Evolutionary conservation across 2,797 vertebrate genomes (phyloP), one percentile per base, ranked within the genome.

Genomic region (Sardinella longiceps): DNA sequence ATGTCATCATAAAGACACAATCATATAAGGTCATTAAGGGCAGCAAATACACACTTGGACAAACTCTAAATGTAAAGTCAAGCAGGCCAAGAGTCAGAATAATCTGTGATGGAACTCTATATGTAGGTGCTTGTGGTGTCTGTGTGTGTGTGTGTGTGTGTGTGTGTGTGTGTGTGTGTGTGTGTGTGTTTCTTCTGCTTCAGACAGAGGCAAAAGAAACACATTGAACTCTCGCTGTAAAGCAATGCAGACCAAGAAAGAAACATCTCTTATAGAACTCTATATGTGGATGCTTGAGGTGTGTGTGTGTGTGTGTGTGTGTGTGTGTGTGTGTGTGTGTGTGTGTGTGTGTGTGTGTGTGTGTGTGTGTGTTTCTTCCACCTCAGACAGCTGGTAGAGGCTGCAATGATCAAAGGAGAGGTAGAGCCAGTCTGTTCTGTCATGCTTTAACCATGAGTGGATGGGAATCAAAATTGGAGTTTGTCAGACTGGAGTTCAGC

Each of bases 391-490:
- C 70, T 23, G 37, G n/a, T 33, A 77, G 33, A 77, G 23, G 39
- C 33, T 20, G 70, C 15, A 20, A 43, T 77, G 70, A 77, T 77
- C 70, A 43, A 77, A 77, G 37, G 70, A 43, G 5, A 77, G 37
- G 70, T 77, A 77, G 33, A 77, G 70, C 15, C 37, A 43, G 33
- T 43, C 70, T 39, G 70, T 43, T 43, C 70, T 20, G 70, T 77
- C 70, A 77, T 77, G 70, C 70, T 77, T 39, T 43, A 77, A 11
- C 0, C 12, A 80, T 18, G 18, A 77, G 70, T 85, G 86, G 46
- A 84, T 66, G 74, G 86, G 81, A 86, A 83, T 83, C 85, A 87
- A 86, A 85, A 83, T 89, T 89, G 84, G 82, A 87, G 85, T 90
- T 85, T 88, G 84, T 87, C 88, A 87, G 87, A 86, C 51, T 20